Evolutionary conservation across 2,113 vertebrate genomes (phyloP).

Genomic region (Tonatia bakeri): DNA sequence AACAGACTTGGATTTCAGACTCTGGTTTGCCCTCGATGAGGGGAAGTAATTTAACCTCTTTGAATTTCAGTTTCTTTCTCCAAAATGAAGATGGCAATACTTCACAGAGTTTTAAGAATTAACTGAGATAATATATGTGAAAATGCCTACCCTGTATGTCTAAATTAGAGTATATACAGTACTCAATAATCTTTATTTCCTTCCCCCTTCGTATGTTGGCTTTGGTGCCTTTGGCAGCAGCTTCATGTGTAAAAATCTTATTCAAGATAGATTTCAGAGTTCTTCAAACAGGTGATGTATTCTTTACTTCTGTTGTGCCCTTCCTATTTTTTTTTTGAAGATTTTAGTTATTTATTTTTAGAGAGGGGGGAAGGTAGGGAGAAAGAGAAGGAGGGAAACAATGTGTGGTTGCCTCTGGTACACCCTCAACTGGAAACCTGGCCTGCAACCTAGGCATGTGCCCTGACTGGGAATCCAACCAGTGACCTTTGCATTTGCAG

Average conservation of each 20-base stretch:
- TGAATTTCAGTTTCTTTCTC: constrained; percentile 46
- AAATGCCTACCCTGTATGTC: not conserved
- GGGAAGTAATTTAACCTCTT: constrained; percentile 18
- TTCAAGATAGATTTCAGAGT: constrained; percentile 42
- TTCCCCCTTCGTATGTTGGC: not conserved
- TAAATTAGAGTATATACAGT: not conserved
- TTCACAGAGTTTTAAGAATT: constrained; percentile 1
- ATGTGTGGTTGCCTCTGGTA: too few species aligned
- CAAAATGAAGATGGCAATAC: not conserved
- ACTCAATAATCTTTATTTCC: not conserved
- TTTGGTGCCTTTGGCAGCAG: not conserved
- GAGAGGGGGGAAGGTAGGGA: too few species aligned
- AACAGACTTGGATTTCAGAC: not conserved
- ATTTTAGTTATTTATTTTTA: too few species aligned
- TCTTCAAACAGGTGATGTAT: not conserved
- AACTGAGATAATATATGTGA: not conserved
- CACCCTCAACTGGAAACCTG: too few species aligned
- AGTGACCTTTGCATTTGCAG: too few species aligned
- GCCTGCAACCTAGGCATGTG: too few species aligned
- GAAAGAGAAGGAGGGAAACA: too few species aligned
- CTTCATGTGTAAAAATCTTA: not conserved
- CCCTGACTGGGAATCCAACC: too few species aligned
- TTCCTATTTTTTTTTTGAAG: not conserved
- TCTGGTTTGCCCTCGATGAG: not conserved
- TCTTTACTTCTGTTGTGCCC: constrained; percentile 7